Evolutionary conservation across 2,888 invertebrate genomes (phyloP).

Genomic region (Drosophila niveifrons): DNA sequence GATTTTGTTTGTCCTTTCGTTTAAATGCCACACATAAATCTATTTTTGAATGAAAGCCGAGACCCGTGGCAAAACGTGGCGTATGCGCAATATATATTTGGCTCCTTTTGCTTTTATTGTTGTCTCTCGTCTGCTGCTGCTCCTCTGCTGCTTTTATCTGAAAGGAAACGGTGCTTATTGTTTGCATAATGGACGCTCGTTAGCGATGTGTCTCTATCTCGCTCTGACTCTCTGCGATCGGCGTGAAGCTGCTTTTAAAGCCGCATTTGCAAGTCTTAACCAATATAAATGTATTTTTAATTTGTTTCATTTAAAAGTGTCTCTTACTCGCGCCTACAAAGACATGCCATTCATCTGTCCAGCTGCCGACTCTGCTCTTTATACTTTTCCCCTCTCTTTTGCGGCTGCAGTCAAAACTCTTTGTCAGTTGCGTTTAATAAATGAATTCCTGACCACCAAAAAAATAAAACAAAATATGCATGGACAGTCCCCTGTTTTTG

Average conservation of each 20-base stretch:
- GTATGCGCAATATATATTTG: slow-evolving; percentile 71
- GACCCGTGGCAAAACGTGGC: slow-evolving; percentile 51
- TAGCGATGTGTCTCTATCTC: slow-evolving; percentile 58
- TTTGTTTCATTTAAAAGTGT: slow-evolving; percentile 73
- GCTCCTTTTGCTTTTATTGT: slow-evolving; percentile 32
- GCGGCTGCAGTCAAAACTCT: slow-evolving; percentile 29
- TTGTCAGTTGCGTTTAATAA: slow-evolving; percentile 71
- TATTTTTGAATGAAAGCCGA: slow-evolving; percentile 80
- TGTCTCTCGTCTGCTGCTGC: slow-evolving; percentile 30
- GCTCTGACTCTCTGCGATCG: slow-evolving; percentile 15
- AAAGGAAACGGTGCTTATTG: slow-evolving; percentile 79
- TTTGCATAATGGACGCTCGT: slow-evolving; percentile 83
- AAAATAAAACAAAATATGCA: too few relatives aligned
- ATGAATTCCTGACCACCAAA: slow-evolving; percentile 64
- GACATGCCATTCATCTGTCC: slow-evolving; percentile 26
- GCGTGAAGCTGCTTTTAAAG: slow-evolving; percentile 37
- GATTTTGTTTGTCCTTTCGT: slow-evolving; percentile 65
- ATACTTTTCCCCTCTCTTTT: neutral
- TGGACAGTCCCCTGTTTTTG: slow-evolving; percentile 18
- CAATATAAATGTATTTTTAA: slow-evolving; percentile 85
- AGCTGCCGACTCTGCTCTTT: slow-evolving; percentile 21
- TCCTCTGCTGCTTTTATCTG: slow-evolving; percentile 62
- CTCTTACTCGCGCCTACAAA: slow-evolving; percentile 10
- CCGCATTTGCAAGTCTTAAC: slow-evolving; percentile 69
- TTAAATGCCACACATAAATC: slow-evolving; percentile 82